Conservation (phyloP, 53 echinoderm and acorn worm species). For the Glandiceps talaboti region DNA sequence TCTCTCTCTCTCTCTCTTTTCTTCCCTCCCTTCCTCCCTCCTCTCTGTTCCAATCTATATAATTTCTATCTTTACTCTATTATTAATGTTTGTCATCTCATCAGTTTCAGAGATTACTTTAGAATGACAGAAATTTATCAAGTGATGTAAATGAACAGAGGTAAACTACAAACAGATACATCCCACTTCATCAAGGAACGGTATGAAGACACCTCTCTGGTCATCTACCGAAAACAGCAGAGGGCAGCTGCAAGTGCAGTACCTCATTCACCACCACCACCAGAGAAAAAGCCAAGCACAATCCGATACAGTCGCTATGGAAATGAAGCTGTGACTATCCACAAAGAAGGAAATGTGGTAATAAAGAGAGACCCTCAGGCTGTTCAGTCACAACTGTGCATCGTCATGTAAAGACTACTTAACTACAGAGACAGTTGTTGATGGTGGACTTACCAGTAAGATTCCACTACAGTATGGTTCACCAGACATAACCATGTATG, state of each 20-base stretch:
- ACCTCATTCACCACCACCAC: not conserved
- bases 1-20: no score
- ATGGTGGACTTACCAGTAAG: no score
- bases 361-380: constrained; percentile 29
- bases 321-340: constrained; percentile 49
- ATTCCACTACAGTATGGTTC: no score
- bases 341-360: constrained; percentile 32
- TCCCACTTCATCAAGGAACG: constrained; percentile 25
- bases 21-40: no score
- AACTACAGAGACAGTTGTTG: no score
- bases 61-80: no score
- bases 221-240: constrained; percentile 50
- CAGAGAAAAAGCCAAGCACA: not conserved
- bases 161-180: constrained; percentile 24
- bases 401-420: constrained; percentile 53
- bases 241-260: not conserved
- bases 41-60: no score
- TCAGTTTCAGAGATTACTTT: no score
- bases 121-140: no score
- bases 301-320: constrained; percentile 61
- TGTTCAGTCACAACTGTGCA: constrained; percentile 51
- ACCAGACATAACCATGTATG: no score
- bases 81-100: no score
- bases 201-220: constrained; percentile 47
- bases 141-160: constrained; percentile 33